phyloP scores from a whole-genome alignment of 1,140 invertebrate species.

The Caerostris darwini region DNA sequence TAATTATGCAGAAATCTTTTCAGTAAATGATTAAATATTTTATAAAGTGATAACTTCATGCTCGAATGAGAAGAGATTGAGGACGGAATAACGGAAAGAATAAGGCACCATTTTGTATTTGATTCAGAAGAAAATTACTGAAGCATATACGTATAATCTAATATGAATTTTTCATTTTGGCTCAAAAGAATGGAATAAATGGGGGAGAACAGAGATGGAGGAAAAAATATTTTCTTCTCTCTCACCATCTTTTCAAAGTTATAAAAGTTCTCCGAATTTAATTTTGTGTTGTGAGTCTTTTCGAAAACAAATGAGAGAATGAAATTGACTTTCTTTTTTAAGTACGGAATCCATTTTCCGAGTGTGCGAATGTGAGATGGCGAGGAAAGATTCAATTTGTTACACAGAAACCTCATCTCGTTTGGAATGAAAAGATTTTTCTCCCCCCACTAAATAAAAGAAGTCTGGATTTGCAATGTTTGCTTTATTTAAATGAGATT shows the following conservation, averaged over 20 bases:
- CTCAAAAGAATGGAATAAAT: neutral
- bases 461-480: neutral
- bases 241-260: neutral
- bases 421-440: neutral
- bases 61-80: no score
- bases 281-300: neutral
- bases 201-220: neutral
- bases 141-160: constrained; percentile 11
- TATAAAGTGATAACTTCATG: no score
- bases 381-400: neutral
- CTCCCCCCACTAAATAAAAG: neutral
- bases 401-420: neutral
- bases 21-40: no score
- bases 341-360: neutral
- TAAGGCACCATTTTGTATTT: neutral
- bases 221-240: neutral
- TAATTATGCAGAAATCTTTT: no score
- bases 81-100: neutral
- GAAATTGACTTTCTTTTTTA: neutral
- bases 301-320: constrained; percentile 22
- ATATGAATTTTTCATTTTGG: constrained; percentile 10
- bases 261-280: constrained; percentile 6
- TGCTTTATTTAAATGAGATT: neutral
- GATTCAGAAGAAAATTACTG: neutral
- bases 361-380: neutral